phyloP scores from a whole-genome alignment of 1,140 invertebrate genomes.

The Panonychus citri region DNA sequence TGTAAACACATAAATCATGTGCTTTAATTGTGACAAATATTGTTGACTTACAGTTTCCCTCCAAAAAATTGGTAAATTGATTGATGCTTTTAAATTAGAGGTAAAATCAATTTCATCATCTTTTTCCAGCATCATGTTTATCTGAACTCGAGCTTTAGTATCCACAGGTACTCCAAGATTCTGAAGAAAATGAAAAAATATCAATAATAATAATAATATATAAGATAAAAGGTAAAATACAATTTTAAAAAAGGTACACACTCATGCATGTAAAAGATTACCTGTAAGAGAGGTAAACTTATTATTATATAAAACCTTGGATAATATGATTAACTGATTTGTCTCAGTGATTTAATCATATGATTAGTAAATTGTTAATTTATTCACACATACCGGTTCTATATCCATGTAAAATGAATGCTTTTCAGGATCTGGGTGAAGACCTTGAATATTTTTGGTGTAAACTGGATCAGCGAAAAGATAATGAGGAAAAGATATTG shows the following conservation, averaged over 20 bases:
- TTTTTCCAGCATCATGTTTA: constrained; percentile 8
- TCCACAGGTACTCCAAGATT: constrained; percentile 11
- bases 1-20: neutral
- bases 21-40: neutral
- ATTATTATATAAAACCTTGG: neutral
- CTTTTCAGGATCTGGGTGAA: constrained; percentile 41
- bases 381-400: constrained; percentile 48
- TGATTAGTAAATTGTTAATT: too few species aligned
- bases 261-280: neutral
- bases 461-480: constrained; percentile 54
- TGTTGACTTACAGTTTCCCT: neutral
- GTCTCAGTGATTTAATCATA: neutral
- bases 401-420: constrained; percentile 59
- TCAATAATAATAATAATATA: neutral
- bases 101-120: neutral
- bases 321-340: neutral
- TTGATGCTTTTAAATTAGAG: neutral
- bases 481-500: constrained; percentile 50
- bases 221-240: neutral
- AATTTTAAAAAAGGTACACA: neutral
- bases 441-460: constrained; percentile 46
- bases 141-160: constrained; percentile 9
- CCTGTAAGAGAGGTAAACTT: neutral
- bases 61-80: neutral
- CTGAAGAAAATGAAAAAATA: neutral